Base-by-base conservation (phyloP, 2,797 vertebrate species). In the Melanotaenia parkinsoni region DNA sequence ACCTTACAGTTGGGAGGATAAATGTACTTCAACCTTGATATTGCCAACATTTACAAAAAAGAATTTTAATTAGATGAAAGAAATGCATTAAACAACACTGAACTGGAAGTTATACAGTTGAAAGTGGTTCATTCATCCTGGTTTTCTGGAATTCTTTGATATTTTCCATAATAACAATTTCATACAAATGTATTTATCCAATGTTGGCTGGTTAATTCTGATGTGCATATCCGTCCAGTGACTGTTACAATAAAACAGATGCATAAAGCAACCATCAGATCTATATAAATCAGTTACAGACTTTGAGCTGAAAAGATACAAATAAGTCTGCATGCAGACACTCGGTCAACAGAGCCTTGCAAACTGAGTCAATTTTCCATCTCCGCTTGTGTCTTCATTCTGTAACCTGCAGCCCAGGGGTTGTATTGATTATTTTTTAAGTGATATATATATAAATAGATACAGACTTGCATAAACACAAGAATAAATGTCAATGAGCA, bases 131-230 rank as follows among this genome's bases (percentile, higher is more conserved):
- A 47, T 18, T 24, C 28, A 58, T 67, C 14, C 13, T 43, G 1
- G 9, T 67, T 58, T 58, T 32, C 65, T 43, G 26, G 22, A 32
- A 5, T 35, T 68, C 5, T 16, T 2, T 28, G 47, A 67, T 20
- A 22, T 45, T 47, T 11, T 10, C 58, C 12, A 28, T 26, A 67
- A 16, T 33, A 56, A 62, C 7, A n/a, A 11, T 57, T 40, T 4
- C 8, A 54, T 18, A n/a, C 11, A 62, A 24, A 20, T 43, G 9
- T n/a, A 30, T 61, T 61, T 14, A 56, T 45, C 47, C 24, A 26
- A 73, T 84, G 77, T 77, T 77, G 50, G 59, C 50, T n/a, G 51
- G 13, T 68, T 40, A 3, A 6, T 26, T 40, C 35, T 38, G 37
- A 28, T 24, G 37, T 16, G 30, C 37, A 22, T n/a, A 0, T 45